Conservation (phyloP, 2,888 invertebrate genomes). For the Strigamia maritima region DNA sequence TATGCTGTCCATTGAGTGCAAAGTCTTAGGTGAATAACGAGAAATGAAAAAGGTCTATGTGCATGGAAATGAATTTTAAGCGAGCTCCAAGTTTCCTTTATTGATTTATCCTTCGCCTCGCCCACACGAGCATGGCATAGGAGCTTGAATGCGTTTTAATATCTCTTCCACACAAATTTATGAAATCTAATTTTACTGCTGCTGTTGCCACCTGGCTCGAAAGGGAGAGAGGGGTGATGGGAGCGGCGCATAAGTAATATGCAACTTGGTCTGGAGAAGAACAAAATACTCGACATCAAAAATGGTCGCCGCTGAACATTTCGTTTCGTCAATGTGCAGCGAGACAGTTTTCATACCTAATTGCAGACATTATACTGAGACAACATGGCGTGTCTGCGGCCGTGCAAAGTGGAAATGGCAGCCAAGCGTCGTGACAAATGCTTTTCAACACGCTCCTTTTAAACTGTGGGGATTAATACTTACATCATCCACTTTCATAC, state of each 20-base stretch:
- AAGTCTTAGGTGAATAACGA: constrained; percentile 34
- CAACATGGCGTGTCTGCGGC: constrained; percentile 21
- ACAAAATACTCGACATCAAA: constrained; percentile 25
- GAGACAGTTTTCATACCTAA: constrained; percentile 32
- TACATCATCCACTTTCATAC: constrained; percentile 24
- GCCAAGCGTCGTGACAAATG: constrained; percentile 30
- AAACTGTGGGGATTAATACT: constrained; percentile 26
- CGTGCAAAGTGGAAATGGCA: constrained; percentile 30
- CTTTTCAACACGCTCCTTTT: constrained; percentile 25
- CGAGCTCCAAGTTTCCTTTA: constrained; percentile 34
- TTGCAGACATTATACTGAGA: constrained; percentile 17
- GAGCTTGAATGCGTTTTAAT: constrained; percentile 37
- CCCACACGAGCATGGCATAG: constrained; percentile 31
- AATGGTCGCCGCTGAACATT: constrained; percentile 10
- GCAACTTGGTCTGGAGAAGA: constrained; percentile 30
- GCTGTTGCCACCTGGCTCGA: constrained; percentile 37
- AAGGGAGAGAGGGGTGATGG: constrained; percentile 4
- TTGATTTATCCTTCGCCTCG: constrained; percentile 34
- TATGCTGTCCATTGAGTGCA: constrained; percentile 34
- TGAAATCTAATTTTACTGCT: constrained; percentile 37
- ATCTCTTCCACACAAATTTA: constrained; percentile 36
- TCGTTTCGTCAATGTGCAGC: constrained; percentile 1
- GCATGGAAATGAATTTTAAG: constrained; percentile 37
- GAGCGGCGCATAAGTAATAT: background rate
- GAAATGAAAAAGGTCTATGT: constrained; percentile 32